These are phyloP conservation scores for Illadopsis cleaveri DNA, from an alignment of 2,113 vertebrate genomes.

Conservation along the genomic window DNA sequence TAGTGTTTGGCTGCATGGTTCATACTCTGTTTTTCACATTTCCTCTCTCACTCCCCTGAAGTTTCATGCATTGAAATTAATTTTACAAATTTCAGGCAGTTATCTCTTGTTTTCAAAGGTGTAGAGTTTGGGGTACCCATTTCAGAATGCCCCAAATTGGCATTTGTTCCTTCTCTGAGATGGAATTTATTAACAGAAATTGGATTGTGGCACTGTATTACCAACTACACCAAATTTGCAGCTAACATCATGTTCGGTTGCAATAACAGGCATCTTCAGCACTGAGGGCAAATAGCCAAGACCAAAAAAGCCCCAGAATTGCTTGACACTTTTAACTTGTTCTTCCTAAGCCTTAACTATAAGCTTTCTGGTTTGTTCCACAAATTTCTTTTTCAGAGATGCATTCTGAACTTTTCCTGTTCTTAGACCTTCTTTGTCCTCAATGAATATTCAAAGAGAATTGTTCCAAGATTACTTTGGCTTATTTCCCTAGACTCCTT, in stretches of 20 bases:
- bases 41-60: accelerated
- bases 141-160: neutral
- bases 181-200: neutral
- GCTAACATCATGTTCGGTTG: neutral
- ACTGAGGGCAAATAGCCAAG: neutral
- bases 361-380: neutral
- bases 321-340: neutral
- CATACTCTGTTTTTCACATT: neutral
- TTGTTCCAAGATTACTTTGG: slow-evolving; percentile 41
- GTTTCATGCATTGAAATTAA: neutral
- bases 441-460: neutral
- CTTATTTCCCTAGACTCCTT: slow-evolving; percentile 27
- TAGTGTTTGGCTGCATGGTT: neutral
- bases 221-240: neutral
- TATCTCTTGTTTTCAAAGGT: neutral
- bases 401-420: slow-evolving; percentile 6
- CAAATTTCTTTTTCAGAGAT: neutral
- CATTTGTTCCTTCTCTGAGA: neutral
- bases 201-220: neutral
- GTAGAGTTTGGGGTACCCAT: neutral
- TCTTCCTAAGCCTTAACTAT: neutral
- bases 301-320: neutral
- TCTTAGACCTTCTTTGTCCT: neutral
- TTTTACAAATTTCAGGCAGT: neutral
- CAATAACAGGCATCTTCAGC: neutral